A percentile compares a stretch with the other conserved stretches of the same genome.
Conservation (phyloP, 1,140 invertebrate genomes). For the Euschistus heros region DNA sequence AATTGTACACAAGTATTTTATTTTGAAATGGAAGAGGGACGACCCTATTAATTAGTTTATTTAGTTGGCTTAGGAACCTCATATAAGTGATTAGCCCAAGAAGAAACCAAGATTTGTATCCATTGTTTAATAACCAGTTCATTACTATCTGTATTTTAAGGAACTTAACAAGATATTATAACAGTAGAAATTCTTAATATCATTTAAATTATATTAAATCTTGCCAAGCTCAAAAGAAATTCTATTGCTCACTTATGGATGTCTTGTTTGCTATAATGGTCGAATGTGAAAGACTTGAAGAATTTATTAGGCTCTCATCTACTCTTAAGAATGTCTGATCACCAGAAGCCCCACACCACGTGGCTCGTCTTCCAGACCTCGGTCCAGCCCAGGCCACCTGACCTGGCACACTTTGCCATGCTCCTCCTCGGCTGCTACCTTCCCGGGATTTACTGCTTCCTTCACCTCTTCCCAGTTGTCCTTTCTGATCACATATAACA, state of each 20-base stretch:
- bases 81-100: too few relatives aligned
- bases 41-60: too few relatives aligned
- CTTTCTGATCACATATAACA: conserved; percentile 50
- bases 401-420: conserved; percentile 74
- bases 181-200: too few relatives aligned
- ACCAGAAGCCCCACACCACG: conserved; percentile 86
- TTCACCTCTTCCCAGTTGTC: conserved; percentile 66
- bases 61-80: too few relatives aligned
- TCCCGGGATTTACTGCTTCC: conserved; percentile 20
- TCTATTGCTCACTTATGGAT: conserved; percentile 54
- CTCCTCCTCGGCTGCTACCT: conserved; percentile 32
- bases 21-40: too few relatives aligned
- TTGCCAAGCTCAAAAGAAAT: neutral
- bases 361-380: conserved; percentile 67
- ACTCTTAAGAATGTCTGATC: conserved; percentile 92
- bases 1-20: too few relatives aligned
- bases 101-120: too few relatives aligned
- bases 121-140: too few relatives aligned
- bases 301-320: conserved; percentile 85
- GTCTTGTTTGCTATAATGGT: conserved; percentile 80
- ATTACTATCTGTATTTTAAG: too few relatives aligned
- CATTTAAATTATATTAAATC: too few relatives aligned
- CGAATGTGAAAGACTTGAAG: conserved; percentile 69
- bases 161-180: too few relatives aligned
- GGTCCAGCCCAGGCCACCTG: conserved; percentile 68